Evolutionary conservation across 2,888 invertebrate genomes (phyloP).

Genomic region (Chymomyza fuscimana): DNA sequence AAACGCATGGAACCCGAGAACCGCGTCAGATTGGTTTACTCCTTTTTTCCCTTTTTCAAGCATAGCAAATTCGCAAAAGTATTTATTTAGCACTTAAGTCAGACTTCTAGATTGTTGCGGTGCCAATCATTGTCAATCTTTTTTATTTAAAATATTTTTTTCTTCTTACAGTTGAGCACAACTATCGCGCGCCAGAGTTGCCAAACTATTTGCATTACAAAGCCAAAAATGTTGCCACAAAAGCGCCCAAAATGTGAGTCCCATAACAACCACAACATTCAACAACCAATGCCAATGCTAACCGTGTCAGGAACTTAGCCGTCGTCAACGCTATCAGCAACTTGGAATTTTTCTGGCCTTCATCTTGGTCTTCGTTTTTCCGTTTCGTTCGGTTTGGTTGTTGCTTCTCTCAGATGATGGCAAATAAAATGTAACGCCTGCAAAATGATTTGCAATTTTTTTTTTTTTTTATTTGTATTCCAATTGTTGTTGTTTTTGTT

Average conservation of each 20-base stretch:
- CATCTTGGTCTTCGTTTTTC: constrained; percentile 22
- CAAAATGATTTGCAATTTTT: constrained; percentile 62
- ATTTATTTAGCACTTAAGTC: constrained; percentile 1
- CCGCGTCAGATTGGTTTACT: too few relatives aligned
- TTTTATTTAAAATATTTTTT: constrained; percentile 5
- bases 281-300: background rate
- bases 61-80: background rate
- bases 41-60: too few relatives aligned
- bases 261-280: background rate
- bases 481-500: constrained; percentile 24
- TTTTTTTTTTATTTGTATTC: background rate
- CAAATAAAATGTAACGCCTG: constrained; percentile 56
- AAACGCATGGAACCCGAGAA: too few relatives aligned
- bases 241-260: constrained; percentile 31
- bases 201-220: constrained; percentile 36
- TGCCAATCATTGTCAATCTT: constrained; percentile 6
- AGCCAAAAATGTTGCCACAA: constrained; percentile 32
- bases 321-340: background rate
- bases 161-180: constrained; percentile 49
- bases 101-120: constrained; percentile 20
- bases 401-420: constrained; percentile 18
- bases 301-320: too few relatives aligned
- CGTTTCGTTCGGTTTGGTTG: constrained; percentile 6
- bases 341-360: background rate
- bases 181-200: constrained; percentile 39